Conservation (phyloP, 92 coral and sea anemone species). For the Heliopora coerulea region DNA sequence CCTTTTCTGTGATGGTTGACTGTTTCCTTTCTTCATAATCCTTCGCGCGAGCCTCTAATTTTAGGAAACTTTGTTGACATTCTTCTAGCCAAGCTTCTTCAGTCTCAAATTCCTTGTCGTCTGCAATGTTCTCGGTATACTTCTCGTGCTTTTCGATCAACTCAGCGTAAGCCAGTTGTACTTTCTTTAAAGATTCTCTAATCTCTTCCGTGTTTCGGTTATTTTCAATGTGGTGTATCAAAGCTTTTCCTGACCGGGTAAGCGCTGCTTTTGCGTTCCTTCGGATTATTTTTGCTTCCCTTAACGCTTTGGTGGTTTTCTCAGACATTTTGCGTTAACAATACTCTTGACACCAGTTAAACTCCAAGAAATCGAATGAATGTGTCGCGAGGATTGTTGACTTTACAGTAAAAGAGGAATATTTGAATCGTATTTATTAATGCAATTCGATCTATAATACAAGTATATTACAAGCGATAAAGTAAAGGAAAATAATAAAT, state of each 20-base stretch:
- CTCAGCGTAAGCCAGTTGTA: conserved; percentile 35
- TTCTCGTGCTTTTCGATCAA: conserved; percentile 53
- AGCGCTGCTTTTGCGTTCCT: conserved; percentile 59
- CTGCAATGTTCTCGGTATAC: conserved; percentile 46
- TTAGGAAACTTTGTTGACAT: conserved; percentile 48
- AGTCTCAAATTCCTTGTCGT: conserved; percentile 47
- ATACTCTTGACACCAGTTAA: no score
- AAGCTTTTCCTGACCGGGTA: conserved; percentile 52
- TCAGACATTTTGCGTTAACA: no score
- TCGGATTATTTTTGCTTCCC: conserved; percentile 50
- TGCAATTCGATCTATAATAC: neutral
- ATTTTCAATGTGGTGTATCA: conserved; percentile 38
- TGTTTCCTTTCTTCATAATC: neutral
- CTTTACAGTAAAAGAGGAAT: neutral
- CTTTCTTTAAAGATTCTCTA: conserved; percentile 47
- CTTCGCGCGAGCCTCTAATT: conserved; percentile 45
- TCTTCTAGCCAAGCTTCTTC: conserved; percentile 59
- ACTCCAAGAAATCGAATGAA: no score
- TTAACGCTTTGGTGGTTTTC: neutral
- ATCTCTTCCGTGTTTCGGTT: conserved; percentile 46
- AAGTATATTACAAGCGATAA: no score
- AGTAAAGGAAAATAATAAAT: no score
- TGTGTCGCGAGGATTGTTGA: neutral
- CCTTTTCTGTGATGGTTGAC: no score
- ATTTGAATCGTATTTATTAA: neutral